These are phyloP conservation scores for Eulacestoma nigropectus DNA, from an alignment of 2,113 vertebrate genomes.

Conservation along the genomic window DNA sequence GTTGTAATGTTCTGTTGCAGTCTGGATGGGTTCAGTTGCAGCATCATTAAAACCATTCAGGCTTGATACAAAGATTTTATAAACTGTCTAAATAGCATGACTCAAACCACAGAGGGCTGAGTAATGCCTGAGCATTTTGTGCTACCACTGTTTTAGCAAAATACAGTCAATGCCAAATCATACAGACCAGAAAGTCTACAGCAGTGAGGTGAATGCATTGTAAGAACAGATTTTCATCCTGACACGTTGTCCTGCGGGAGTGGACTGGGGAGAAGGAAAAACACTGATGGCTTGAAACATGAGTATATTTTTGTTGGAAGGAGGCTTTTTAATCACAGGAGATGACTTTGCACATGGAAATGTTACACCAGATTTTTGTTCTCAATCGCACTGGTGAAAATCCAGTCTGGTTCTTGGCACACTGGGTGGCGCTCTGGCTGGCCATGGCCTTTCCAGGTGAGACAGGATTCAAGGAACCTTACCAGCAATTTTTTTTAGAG, in stretches of 20 bases:
- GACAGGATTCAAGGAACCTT: not conserved
- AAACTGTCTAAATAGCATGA: not conserved
- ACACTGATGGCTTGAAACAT: not conserved
- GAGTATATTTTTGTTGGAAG: not conserved
- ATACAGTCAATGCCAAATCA: not conserved
- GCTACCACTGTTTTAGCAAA: not conserved
- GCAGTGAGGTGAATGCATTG: not conserved
- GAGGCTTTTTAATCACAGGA: not conserved
- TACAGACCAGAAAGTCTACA: not conserved
- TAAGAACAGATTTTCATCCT: not conserved
- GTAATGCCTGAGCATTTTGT: not conserved
- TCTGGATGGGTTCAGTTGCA: not conserved
- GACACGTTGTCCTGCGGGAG: not conserved
- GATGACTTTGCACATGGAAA: not conserved
- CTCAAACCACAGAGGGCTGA: not conserved
- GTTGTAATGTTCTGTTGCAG: not conserved
- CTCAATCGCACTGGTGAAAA: not conserved
- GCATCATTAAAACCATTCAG: not conserved
- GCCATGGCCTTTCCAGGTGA: not conserved
- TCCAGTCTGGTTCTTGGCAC: not conserved
- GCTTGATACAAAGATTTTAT: not conserved
- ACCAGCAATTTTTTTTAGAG: not conserved
- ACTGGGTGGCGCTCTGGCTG: fast-evolving
- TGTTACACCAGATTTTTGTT: not conserved
- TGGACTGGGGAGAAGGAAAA: not conserved